These are phyloP conservation scores for Dicyrtoma fusca DNA, from an alignment of 2,888 invertebrate species.

Conservation along the genomic window DNA sequence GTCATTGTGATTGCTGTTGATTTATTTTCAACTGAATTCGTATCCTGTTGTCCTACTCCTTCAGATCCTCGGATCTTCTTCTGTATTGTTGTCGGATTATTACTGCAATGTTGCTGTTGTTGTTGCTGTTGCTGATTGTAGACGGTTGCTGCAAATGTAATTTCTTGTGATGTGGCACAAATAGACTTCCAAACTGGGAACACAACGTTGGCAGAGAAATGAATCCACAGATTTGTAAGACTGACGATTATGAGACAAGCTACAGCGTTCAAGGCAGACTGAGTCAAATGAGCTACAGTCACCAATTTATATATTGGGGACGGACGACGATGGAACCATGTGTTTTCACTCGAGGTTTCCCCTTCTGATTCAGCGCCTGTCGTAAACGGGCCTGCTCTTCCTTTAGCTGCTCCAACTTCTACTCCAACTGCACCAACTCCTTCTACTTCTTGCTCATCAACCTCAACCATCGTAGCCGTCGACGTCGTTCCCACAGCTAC, in stretches of 20 bases:
- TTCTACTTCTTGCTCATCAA: no score
- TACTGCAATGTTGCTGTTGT: neutral
- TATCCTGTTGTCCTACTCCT: neutral
- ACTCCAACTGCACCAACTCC: neutral
- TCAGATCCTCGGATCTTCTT: constrained; percentile 1
- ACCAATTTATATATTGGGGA: constrained; percentile 33
- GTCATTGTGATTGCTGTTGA: constrained; percentile 6
- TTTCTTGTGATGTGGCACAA: constrained; percentile 21
- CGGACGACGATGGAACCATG: constrained; percentile 11
- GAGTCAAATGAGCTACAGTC: constrained; percentile 28
- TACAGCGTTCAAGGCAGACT: constrained; percentile 40
- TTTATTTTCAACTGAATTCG: neutral
- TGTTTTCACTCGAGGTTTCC: constrained; percentile 6
- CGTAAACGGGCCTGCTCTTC: neutral
- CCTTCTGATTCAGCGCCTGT: constrained; percentile 12
- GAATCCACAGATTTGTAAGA: constrained; percentile 29
- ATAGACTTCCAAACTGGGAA: constrained; percentile 17
- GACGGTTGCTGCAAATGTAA: neutral
- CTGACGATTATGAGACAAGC: constrained; percentile 37
- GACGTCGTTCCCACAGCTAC: neutral
- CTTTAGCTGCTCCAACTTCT: neutral
- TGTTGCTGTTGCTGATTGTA: neutral
- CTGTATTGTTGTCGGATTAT: neutral
- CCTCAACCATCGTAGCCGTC: neutral
- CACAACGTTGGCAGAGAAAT: constrained; percentile 15